Percentiles rank a stretch among this genome's conserved stretches.
Evolutionary conservation across 1,140 invertebrate genomes (phyloP).

Genomic region (Heterodera carotae): DNA sequence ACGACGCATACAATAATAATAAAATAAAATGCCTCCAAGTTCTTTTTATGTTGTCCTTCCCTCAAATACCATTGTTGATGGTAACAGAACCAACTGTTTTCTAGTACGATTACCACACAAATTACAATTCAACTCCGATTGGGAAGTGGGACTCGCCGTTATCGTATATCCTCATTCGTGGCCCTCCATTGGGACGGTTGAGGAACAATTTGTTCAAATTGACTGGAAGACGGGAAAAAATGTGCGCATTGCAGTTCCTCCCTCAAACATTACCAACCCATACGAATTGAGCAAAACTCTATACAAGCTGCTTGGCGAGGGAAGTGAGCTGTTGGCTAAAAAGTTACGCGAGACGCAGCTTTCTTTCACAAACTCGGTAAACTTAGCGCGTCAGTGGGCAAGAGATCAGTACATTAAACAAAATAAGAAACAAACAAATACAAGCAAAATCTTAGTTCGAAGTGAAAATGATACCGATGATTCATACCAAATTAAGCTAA

Average conservation of each 20-base stretch:
- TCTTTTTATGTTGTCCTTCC: conserved; percentile 1
- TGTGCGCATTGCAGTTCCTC: not conserved
- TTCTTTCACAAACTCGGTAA: not conserved
- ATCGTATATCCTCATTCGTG: not conserved
- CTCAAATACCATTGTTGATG: conserved; percentile 2
- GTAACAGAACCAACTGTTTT: not conserved
- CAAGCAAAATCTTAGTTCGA: not conserved
- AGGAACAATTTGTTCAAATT: conserved; percentile 14
- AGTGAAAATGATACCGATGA: not conserved
- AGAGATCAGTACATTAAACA: not conserved
- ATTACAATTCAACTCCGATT: conserved; percentile 1
- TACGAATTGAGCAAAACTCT: conserved; percentile 8
- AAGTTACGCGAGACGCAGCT: not conserved
- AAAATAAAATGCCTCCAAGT: not conserved
- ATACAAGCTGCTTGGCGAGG: not conserved
- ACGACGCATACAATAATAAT: not conserved
- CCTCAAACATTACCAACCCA: conserved; percentile 5
- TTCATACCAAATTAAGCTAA: not conserved
- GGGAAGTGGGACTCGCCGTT: not conserved
- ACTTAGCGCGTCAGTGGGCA: not conserved
- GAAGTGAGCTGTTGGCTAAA: conserved; percentile 4
- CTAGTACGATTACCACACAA: not conserved
- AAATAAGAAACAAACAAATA: not conserved
- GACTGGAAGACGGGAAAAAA: not conserved
- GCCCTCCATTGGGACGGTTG: conserved; percentile 9